A percentile compares a stretch with the other conserved stretches of the same genome.
phyloP scores from a whole-genome alignment of 2,797 vertebrate species.

The Gambusia yucatana region DNA sequence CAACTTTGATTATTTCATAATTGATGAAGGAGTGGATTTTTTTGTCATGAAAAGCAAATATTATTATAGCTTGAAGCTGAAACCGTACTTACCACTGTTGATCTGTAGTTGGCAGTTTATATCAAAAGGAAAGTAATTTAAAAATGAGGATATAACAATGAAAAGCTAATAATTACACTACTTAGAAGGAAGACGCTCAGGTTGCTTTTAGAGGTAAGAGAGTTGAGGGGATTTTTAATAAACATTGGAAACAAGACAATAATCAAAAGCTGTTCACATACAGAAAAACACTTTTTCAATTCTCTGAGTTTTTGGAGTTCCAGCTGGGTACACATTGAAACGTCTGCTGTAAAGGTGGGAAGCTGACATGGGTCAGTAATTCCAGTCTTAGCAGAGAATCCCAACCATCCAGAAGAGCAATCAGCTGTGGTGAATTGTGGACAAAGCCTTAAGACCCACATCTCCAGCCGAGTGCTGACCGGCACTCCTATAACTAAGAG shows the following conservation, averaged over 20 bases:
- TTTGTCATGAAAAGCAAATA: not conserved
- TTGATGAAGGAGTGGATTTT: not conserved
- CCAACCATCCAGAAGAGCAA: slow-evolving; percentile 74
- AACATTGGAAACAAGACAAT: slow-evolving; percentile 2
- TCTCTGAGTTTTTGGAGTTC: slow-evolving; percentile 34
- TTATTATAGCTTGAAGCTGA: not conserved
- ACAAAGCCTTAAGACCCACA: slow-evolving; percentile 69
- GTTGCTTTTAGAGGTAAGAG: not conserved
- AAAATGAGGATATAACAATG: not conserved
- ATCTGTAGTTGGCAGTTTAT: not conserved
- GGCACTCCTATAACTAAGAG: slow-evolving; percentile 27
- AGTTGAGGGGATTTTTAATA: not conserved
- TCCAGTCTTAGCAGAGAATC: slow-evolving; percentile 76
- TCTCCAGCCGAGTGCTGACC: slow-evolving; percentile 37
- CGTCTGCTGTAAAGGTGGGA: slow-evolving; percentile 56
- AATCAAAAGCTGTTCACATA: not conserved
- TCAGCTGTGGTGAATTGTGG: slow-evolving; percentile 76
- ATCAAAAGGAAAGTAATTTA: not conserved
- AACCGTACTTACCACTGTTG: not conserved
- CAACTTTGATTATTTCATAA: not conserved
- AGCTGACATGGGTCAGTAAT: slow-evolving; percentile 73
- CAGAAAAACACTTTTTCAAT: slow-evolving; percentile 25
- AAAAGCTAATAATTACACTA: not conserved
- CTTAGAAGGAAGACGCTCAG: not conserved
- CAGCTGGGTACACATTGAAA: slow-evolving; percentile 38